Evolutionary conservation across 2,113 vertebrate genomes (phyloP).

Genomic region (Apteryx mantelli): DNA sequence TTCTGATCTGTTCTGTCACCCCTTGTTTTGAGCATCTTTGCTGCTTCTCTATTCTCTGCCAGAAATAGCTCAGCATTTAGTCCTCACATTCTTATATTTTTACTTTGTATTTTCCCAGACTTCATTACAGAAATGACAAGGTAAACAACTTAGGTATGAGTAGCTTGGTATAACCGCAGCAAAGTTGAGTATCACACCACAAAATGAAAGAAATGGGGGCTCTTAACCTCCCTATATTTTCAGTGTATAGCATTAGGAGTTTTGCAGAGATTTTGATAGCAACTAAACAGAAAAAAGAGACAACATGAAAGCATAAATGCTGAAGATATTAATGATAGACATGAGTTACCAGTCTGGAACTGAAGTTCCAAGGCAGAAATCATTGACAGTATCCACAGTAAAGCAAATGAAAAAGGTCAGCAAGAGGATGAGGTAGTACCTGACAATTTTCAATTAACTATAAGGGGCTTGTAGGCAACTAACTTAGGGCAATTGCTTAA

Average conservation of each 20-base stretch:
- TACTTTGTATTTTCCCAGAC: neutral
- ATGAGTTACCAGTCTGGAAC: neutral
- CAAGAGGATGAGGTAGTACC: neutral
- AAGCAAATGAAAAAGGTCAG: neutral
- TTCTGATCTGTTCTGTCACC: neutral
- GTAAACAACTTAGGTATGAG: neutral
- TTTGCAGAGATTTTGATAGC: neutral
- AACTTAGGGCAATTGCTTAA: neutral
- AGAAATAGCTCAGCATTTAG: neutral
- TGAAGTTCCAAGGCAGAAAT: neutral
- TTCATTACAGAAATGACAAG: neutral
- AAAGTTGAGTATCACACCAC: neutral
- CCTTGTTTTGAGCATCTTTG: neutral
- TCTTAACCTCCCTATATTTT: neutral
- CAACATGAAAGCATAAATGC: neutral
- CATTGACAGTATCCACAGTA: neutral
- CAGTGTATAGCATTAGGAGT: neutral
- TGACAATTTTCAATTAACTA: neutral
- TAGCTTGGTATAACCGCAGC: neutral
- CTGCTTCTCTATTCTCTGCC: neutral
- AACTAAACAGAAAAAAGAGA: neutral
- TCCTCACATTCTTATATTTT: rapidly evolving
- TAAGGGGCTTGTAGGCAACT: neutral
- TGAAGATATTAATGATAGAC: neutral
- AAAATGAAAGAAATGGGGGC: neutral